Evolutionary conservation across 2,888 invertebrate species (phyloP), one percentile per base, ranked within the genome.

Genomic region (Eupithecia exiguata): DNA sequence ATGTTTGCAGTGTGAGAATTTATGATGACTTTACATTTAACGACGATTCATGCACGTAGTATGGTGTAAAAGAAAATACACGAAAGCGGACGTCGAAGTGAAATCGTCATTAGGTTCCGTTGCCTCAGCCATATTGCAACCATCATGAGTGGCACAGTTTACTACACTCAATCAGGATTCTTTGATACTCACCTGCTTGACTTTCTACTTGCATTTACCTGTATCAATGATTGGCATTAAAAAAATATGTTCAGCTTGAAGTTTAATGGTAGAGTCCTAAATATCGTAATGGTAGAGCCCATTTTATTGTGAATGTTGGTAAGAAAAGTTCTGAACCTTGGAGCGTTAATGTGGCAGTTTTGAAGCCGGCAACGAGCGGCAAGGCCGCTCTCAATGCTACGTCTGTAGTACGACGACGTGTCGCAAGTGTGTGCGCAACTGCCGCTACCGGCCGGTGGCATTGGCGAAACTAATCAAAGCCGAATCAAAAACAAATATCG

Each of bases 351-450:
- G 38, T 76, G 72, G 65, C 68, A 80, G 81, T 81, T 84, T 81
- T 77, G 82, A 80, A 84, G 84, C 80, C 86, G 85, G 86, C 88
- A 91, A 88, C 88, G 84, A 83, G 86, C 89, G 76, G 84, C 92
- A 92, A 94, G 92, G 93, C 91, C 92, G 89, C 83, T 85, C 81
- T 89, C 90, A 91, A 91, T 92, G 92, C 88, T 89, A 90, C 88
- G 84, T 83, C 83, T 82, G 83, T 84, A 84, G 80, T 86, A 83
- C 77, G 77, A 70, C 77, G 77, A 72, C 77, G 79, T 79, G 80
- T 77, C 76, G 84, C 76, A 77, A 75, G 77, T 83, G 86, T 88
- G 82, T 88, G 83, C 83, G 81, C 89, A 89, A 87, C 85, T 87
- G 90, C 79, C 74, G 72, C 72, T 65, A 76, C 81, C 82, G 83